These are phyloP conservation scores for Microctonus hyperodae DNA, from an alignment of 2,888 invertebrate species.

Conservation along the genomic window DNA sequence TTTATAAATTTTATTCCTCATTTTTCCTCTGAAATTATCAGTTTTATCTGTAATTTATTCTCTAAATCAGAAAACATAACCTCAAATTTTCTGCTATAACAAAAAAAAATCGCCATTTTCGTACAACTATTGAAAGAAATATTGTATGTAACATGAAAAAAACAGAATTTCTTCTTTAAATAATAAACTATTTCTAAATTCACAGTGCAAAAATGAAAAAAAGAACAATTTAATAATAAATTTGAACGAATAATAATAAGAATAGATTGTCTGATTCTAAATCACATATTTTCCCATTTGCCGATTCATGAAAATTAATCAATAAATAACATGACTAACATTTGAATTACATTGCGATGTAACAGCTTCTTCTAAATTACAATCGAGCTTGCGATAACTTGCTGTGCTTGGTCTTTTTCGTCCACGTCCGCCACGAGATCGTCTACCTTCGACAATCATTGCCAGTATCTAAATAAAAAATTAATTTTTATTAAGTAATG, in stretches of 20 bases:
- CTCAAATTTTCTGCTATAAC: too few relatives aligned
- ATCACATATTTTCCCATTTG: not conserved
- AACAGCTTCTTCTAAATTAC: conserved; percentile 73
- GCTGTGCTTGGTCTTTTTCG: conserved; percentile 70
- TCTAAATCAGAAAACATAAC: too few relatives aligned
- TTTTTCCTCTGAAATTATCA: too few relatives aligned
- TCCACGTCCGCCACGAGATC: conserved; percentile 59
- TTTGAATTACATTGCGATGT: conserved; percentile 68
- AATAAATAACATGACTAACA: conserved; percentile 68
- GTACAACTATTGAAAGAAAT: too few relatives aligned
- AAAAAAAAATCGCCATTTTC: too few relatives aligned
- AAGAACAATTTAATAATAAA: not conserved
- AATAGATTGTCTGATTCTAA: not conserved
- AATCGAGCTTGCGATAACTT: conserved; percentile 72
- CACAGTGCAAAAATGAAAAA: not conserved
- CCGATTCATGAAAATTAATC: conserved; percentile 41
- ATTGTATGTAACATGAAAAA: too few relatives aligned
- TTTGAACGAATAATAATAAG: not conserved
- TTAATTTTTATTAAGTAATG: conserved; percentile 8
- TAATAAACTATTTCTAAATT: not conserved
- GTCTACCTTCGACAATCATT: conserved; percentile 70
- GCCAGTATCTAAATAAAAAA: conserved; percentile 68
- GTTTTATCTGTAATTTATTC: too few relatives aligned
- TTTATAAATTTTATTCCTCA: too few relatives aligned
- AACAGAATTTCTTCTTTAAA: too few relatives aligned